Evolutionary conservation across 2,888 invertebrate species (phyloP), one percentile per base, ranked within the genome.

Genomic region (Drosophila limbata): DNA sequence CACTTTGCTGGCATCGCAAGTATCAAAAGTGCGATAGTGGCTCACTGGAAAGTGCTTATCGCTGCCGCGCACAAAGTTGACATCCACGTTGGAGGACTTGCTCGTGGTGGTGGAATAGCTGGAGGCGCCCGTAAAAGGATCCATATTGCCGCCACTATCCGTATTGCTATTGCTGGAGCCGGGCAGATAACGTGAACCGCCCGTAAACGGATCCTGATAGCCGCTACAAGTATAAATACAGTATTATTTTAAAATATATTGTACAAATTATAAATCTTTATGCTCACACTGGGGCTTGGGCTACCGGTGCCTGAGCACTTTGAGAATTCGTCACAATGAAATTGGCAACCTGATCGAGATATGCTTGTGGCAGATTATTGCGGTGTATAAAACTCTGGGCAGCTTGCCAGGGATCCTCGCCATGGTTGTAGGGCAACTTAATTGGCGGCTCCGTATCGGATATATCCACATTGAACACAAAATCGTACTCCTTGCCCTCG

Each of bases 401-500:
- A 0, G 96, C 96, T 56, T 94, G 94, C 96, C 98, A 99, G 0
- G 98, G 98, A 93, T 99, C 98, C 79, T 99, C 97, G 19, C 94
- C 95, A 68, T 94, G 94, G 92, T 99, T 98, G 92, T 96, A 99
- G 0, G 98, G 98, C 74, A 99, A 93, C 91, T 99, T 98, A 17
- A 98, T 93, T 0, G 97, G 95, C 0, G 97, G 97, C 51, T 95
- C 95, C 1, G 96, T 97, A 89, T 98, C 98, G 89, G 98, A 97
- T 61, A 99, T 96, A 87, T 98, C 98, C n/a, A 99, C 97, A 77
- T 95, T 96, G 92, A 99, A 99, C 31, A 99, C 98, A 93, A 95
- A 98, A 93, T 99, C 99, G 90, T 98, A 99, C 88, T 97, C 96
- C 73, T 96, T 95, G 80, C 98, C 98, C 90, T 98, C 96, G 90